phyloP scores from a whole-genome alignment of 2,888 invertebrate genomes.

The Diaphora mendica region DNA sequence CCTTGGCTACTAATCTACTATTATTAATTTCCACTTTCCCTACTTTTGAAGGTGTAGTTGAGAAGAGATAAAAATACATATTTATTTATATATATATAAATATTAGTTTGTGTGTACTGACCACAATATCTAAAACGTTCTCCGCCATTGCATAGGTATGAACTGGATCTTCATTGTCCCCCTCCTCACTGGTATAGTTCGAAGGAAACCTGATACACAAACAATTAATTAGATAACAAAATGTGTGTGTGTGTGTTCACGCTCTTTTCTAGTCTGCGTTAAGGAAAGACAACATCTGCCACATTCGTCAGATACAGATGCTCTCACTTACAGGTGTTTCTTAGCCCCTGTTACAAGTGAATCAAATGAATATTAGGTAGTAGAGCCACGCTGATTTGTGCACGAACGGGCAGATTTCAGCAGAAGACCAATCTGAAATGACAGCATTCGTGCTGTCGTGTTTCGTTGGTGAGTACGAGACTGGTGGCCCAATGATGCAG shows the following conservation, averaged over 20 bases:
- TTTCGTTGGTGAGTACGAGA: too few species aligned
- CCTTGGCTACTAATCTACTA: too few species aligned
- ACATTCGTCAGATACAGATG: background rate
- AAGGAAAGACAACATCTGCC: background rate
- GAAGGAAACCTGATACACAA: conserved; percentile 96
- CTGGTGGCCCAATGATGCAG: too few species aligned
- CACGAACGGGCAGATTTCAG: too few species aligned
- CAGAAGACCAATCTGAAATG: too few species aligned
- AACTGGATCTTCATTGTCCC: conserved; percentile 94
- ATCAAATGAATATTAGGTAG: too few species aligned
- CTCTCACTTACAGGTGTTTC: too few species aligned
- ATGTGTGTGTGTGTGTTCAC: background rate
- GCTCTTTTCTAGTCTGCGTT: background rate
- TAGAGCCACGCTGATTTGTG: too few species aligned
- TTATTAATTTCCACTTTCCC: too few species aligned
- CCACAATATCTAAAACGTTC: conserved; percentile 97
- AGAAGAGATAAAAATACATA: background rate
- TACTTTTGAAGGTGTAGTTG: too few species aligned
- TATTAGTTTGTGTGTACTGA: conserved; percentile 58
- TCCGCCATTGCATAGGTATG: conserved; percentile 98
- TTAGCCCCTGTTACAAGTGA: too few species aligned
- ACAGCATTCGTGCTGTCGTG: too few species aligned
- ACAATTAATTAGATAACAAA: background rate
- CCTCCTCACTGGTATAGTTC: conserved; percentile 98
- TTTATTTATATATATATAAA: background rate